A percentile compares a stretch with the other conserved stretches of the same genome.
phyloP scores from a whole-genome alignment of 2,113 vertebrate genomes.

The Gallinago paraguaiae region DNA sequence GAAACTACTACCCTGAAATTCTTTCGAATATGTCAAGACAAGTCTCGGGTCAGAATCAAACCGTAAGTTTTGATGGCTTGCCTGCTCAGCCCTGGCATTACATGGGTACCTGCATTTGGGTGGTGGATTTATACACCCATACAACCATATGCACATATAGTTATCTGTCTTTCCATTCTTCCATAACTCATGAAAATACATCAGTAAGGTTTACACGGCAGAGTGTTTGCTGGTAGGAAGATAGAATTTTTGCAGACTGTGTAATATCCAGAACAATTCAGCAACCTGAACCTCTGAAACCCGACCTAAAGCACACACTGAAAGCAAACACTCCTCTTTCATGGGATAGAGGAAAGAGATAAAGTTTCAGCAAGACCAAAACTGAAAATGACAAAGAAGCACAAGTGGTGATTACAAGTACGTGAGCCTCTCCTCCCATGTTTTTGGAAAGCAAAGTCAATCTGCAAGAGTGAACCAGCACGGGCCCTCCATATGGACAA shows the following conservation, averaged over 20 bases:
- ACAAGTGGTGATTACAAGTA: rapidly evolving
- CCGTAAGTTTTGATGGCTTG: background rate
- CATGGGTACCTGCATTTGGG: background rate
- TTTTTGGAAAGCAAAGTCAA: rapidly evolving
- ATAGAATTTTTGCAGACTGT: background rate
- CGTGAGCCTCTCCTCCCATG: rapidly evolving
- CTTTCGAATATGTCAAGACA: background rate
- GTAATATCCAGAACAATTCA: background rate
- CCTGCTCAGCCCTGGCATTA: background rate
- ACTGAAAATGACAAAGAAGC: background rate
- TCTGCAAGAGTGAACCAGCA: background rate
- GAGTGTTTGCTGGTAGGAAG: background rate
- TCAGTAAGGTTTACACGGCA: background rate
- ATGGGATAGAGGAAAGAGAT: background rate
- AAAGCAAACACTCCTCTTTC: background rate
- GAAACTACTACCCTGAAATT: background rate
- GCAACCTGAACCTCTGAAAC: background rate
- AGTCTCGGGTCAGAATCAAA: background rate
- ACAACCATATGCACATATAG: background rate
- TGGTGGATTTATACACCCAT: background rate
- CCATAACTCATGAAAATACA: background rate
- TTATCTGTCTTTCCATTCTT: background rate
- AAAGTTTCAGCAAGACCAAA: background rate
- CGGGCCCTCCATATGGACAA: rapidly evolving
- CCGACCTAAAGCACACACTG: background rate